Percentiles rank a stretch among this genome's conserved stretches.
Evolutionary conservation across 1,140 invertebrate species (phyloP).

Genomic region (Nilaparvata lugens): DNA sequence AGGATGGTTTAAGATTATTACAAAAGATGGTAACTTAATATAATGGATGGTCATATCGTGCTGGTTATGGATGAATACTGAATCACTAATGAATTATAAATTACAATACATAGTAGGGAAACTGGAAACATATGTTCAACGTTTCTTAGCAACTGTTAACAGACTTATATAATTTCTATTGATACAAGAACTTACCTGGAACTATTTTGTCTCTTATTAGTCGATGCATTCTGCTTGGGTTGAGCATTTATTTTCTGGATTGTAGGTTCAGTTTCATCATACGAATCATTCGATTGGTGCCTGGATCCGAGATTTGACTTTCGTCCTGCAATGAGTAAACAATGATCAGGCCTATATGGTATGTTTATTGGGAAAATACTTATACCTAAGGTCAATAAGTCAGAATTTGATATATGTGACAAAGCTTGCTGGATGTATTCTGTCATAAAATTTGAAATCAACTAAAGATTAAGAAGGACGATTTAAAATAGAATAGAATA

Average conservation of each 20-base stretch:
- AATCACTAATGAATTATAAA: too few relatives aligned
- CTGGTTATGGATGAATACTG: too few relatives aligned
- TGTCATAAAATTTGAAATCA: background rate
- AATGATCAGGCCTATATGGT: background rate
- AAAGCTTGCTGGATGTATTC: background rate
- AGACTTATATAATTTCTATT: too few relatives aligned
- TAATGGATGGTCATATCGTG: too few relatives aligned
- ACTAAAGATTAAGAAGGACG: too few relatives aligned
- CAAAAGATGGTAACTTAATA: background rate
- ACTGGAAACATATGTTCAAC: too few relatives aligned
- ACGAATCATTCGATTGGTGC: constrained; percentile 8
- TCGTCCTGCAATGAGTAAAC: background rate
- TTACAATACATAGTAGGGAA: too few relatives aligned
- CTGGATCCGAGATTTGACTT: background rate
- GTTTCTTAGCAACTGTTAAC: too few relatives aligned
- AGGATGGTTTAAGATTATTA: background rate
- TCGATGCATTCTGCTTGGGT: constrained; percentile 28
- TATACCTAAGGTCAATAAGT: background rate
- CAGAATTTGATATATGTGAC: background rate
- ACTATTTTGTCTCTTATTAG: constrained; percentile 27
- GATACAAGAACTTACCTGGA: constrained; percentile 17
- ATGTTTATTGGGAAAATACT: background rate
- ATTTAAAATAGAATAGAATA: too few relatives aligned
- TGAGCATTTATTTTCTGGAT: constrained; percentile 34
- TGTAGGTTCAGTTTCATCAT: constrained; percentile 14